Base-by-base conservation (phyloP, 2,888 invertebrate species). In the Polydesmus complanatus region DNA sequence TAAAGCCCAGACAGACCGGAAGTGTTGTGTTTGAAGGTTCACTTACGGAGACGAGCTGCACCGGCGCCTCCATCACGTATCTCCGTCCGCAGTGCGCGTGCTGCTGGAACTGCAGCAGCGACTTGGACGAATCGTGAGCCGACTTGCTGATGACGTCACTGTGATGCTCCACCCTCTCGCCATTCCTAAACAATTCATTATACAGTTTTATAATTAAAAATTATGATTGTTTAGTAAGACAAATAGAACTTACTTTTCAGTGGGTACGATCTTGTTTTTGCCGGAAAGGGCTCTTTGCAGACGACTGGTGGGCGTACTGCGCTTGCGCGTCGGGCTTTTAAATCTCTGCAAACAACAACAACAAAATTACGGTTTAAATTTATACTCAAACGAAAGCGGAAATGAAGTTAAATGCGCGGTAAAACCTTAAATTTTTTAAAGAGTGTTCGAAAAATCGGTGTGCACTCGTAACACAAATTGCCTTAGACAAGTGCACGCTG, bases 301-400 rank as follows among this genome's bases (percentile, higher is more conserved):
- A 74, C 81, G 80, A 64, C 76, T 83, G 72, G 77, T 75, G 25
- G 74, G 74, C 56, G 76, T 74, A 54, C 83, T 85, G 66, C 86
- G 80, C 73, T 86, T 86, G 66, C 86, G 81, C 19, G 48, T 26
- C 25, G 50, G 27, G n/a, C 25, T 23, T 56, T 61, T 61, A 19
- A 50, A 22, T 61, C 55, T 61, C 56, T 55, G 27, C 2, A n/a
- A 48, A 54, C 25, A 1, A 51, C 2, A 25, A 51, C 23, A 3
- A 55, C 23, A 21, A 51, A 51, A 51, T n/a, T n/a, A n/a, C n/a
- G n/a, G n/a, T n/a, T n/a, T n/a, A n/a, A n/a, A n/a, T n/a, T n/a
- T n/a, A n/a, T n/a, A n/a, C n/a, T n/a, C n/a, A n/a, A n/a, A n/a
- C n/a, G n/a, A n/a, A n/a, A n/a, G n/a, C n/a, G n/a, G n/a, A n/a